Evolutionary conservation across 2,113 vertebrate species (phyloP).

Genomic region (Sinocyclocheilus grahami): DNA sequence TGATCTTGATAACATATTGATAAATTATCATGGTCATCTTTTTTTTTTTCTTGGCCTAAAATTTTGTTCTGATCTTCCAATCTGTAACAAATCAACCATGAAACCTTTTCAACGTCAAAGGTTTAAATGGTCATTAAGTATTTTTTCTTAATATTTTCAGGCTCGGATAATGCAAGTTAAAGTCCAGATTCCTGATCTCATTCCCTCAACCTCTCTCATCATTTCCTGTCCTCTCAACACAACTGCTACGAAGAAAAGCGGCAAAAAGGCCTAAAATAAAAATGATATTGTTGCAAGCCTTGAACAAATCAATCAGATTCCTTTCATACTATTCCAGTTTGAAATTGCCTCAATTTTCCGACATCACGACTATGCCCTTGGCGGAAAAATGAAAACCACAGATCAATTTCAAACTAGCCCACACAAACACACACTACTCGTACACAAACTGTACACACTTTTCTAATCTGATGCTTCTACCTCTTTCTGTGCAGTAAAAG

Average conservation of each 20-base stretch:
- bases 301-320: slow-evolving; percentile 31
- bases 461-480: slow-evolving; percentile 33
- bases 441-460: slow-evolving; percentile 14
- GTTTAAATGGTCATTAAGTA: not conserved
- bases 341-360: slow-evolving; percentile 25
- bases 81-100: not conserved
- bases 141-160: not conserved
- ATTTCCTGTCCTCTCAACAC: not conserved
- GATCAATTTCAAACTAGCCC: slow-evolving; percentile 29
- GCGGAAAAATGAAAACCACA: slow-evolving; percentile 29
- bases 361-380: slow-evolving; percentile 18
- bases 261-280: not conserved
- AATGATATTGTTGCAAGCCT: slow-evolving; percentile 1
- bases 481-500: slow-evolving; percentile 8
- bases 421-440: not conserved
- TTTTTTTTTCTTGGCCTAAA: not conserved
- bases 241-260: not conserved
- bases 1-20: not conserved
- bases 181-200: not conserved
- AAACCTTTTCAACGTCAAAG: not conserved
- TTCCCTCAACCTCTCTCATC: not conserved
- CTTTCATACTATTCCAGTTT: slow-evolving; percentile 17
- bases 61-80: not conserved
- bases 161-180: not conserved
- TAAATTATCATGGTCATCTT: not conserved